Conservation (phyloP, 2,888 invertebrate genomes). For the Rotaria magnacalcarata region DNA sequence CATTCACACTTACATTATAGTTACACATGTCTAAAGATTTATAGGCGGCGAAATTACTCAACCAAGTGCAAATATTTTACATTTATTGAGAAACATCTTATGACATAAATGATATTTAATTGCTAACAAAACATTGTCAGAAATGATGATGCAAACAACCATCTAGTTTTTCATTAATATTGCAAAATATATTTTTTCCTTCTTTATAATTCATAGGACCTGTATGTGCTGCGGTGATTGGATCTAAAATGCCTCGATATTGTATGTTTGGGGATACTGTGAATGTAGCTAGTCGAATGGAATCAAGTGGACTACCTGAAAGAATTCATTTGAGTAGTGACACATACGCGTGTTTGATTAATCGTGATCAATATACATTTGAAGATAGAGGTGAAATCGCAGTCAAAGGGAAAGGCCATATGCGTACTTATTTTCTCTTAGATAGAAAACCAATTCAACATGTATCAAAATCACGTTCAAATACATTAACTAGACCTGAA, state of each 20-base stretch:
- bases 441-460: not conserved
- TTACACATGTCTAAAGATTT: no score
- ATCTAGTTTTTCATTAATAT: no score
- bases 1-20: no score
- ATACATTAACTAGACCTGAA: not conserved
- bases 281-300: constrained; percentile 93
- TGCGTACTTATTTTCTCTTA: constrained; percentile 82
- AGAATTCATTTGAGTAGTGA: not conserved
- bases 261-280: constrained; percentile 96
- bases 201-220: constrained; percentile 68
- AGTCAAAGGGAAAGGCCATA: constrained; percentile 73
- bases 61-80: no score
- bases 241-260: constrained; percentile 87
- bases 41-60: no score
- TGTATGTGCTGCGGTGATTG: constrained; percentile 87
- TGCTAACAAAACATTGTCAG: no score
- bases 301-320: constrained; percentile 70
- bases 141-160: no score
- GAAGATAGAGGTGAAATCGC: constrained; percentile 80
- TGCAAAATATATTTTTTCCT: not conserved
- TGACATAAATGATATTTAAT: no score
- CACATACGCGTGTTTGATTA: constrained; percentile 51
- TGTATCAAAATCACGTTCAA: not conserved
- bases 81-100: no score
- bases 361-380: constrained; percentile 76